Percentiles rank a stretch among this genome's conserved stretches.
These are phyloP conservation scores for Parascotia fuliginaria DNA, from an alignment of 2,888 invertebrate genomes.

Conservation along the genomic window DNA sequence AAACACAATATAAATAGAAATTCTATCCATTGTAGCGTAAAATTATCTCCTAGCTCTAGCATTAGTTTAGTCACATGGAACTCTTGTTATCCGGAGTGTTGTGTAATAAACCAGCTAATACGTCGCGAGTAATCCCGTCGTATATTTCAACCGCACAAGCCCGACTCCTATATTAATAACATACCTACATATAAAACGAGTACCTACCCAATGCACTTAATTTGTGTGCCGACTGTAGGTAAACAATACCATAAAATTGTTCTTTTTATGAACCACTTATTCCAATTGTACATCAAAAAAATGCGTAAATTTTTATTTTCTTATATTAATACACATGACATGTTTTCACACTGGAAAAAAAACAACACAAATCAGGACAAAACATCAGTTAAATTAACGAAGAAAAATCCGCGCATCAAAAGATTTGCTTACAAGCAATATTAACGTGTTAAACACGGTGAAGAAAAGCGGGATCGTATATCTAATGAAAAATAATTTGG, in stretches of 20 bases:
- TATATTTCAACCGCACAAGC: constrained; percentile 3
- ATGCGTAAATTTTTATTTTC: constrained; percentile 16
- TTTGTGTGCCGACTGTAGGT: neutral
- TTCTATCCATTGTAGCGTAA: constrained; percentile 4
- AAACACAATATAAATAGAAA: neutral
- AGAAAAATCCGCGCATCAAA: constrained; percentile 59
- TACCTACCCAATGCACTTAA: neutral
- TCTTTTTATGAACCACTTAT: constrained; percentile 18
- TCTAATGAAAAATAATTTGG: constrained; percentile 76
- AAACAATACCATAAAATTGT: constrained; percentile 20
- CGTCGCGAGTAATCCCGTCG: constrained; percentile 2
- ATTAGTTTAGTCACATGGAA: constrained; percentile 21
- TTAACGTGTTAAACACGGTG: constrained; percentile 58
- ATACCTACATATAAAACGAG: neutral
- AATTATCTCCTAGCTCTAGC: constrained; percentile 9
- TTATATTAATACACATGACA: constrained; percentile 27
- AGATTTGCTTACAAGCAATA: constrained; percentile 64
- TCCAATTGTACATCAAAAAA: constrained; percentile 19
- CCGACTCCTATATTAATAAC: neutral
- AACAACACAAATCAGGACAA: constrained; percentile 32
- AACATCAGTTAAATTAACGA: constrained; percentile 51
- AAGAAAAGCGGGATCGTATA: constrained; percentile 55
- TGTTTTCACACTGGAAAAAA: constrained; percentile 16
- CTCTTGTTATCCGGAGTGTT: constrained; percentile 32
- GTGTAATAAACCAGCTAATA: constrained; percentile 12